phyloP scores from a whole-genome alignment of 2,888 invertebrate genomes.

The Agriopis aurantiaria region DNA sequence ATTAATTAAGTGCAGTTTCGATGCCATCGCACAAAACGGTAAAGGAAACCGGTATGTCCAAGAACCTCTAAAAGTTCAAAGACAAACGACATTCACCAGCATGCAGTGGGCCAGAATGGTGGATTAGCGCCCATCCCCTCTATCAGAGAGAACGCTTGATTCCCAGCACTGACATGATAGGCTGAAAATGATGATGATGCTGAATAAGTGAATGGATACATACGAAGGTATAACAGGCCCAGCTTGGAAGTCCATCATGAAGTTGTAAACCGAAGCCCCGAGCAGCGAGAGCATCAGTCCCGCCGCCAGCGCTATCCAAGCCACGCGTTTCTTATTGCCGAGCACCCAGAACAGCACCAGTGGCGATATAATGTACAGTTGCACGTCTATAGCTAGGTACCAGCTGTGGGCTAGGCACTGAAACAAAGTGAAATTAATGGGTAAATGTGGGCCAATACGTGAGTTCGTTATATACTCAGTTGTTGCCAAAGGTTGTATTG shows the following conservation, averaged over 20 bases:
- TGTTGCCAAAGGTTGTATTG: too few species aligned
- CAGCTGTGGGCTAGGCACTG: constrained; percentile 71
- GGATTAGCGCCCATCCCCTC: too few species aligned
- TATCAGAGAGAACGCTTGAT: too few species aligned
- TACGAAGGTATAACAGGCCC: constrained; percentile 55
- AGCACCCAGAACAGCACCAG: constrained; percentile 68
- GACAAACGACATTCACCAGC: too few species aligned
- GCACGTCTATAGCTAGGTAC: constrained; percentile 75
- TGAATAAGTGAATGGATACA: constrained; percentile 43
- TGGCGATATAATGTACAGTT: constrained; percentile 70
- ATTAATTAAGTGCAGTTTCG: not conserved
- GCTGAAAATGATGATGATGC: too few species aligned
- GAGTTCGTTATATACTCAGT: too few species aligned
- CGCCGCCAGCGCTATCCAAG: constrained; percentile 59
- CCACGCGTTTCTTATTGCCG: constrained; percentile 48
- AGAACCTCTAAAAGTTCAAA: too few species aligned
- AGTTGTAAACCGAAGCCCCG: constrained; percentile 59
- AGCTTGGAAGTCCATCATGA: constrained; percentile 57
- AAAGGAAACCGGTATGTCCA: not conserved
- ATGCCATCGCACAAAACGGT: not conserved
- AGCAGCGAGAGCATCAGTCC: constrained; percentile 52
- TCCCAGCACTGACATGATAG: too few species aligned
- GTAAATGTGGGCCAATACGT: too few species aligned
- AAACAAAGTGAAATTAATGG: constrained; percentile 35
- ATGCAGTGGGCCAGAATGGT: too few species aligned